Percentiles rank a stretch among this genome's conserved stretches.
Conservation (phyloP, 2,888 invertebrate genomes). For the Calameuta filiformis region DNA sequence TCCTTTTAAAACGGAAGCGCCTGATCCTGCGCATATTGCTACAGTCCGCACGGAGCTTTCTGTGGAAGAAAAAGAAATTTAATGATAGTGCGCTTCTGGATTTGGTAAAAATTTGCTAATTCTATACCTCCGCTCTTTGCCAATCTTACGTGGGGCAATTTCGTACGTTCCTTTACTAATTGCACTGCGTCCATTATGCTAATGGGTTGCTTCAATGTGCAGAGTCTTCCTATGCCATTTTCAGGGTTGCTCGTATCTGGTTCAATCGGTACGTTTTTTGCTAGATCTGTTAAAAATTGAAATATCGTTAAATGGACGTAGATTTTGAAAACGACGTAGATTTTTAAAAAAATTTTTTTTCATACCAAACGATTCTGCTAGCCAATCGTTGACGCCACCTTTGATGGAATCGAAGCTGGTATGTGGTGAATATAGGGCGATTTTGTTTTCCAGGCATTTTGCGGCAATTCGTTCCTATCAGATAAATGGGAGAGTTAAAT, state of each 20-base stretch:
- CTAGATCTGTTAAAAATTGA: conserved; percentile 38
- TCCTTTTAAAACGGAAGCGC: conserved; percentile 79
- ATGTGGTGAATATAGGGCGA: conserved; percentile 93
- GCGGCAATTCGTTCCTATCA: conserved; percentile 82
- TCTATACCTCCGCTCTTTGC: conserved; percentile 70
- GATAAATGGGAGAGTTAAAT: background rate
- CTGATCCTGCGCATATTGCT: conserved; percentile 93
- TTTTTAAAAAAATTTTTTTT: background rate
- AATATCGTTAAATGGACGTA: conserved; percentile 10
- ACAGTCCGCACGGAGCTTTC: conserved; percentile 72
- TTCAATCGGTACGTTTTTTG: conserved; percentile 53
- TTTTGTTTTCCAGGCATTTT: conserved; percentile 83
- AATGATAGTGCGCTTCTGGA: background rate
- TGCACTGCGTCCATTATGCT: conserved; percentile 73
- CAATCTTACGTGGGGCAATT: conserved; percentile 77
- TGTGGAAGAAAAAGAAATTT: conserved; percentile 35
- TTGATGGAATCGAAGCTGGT: conserved; percentile 87
- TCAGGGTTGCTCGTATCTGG: conserved; percentile 33
- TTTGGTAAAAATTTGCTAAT: background rate
- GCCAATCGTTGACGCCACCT: conserved; percentile 94
- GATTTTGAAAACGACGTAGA: background rate
- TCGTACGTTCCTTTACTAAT: conserved; percentile 77
- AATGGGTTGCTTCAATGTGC: conserved; percentile 68
- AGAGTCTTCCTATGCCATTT: conserved; percentile 72
- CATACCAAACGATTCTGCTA: conserved; percentile 75